Conservation (phyloP, 2,113 vertebrate species). For the Rhadina sibilatrix region DNA sequence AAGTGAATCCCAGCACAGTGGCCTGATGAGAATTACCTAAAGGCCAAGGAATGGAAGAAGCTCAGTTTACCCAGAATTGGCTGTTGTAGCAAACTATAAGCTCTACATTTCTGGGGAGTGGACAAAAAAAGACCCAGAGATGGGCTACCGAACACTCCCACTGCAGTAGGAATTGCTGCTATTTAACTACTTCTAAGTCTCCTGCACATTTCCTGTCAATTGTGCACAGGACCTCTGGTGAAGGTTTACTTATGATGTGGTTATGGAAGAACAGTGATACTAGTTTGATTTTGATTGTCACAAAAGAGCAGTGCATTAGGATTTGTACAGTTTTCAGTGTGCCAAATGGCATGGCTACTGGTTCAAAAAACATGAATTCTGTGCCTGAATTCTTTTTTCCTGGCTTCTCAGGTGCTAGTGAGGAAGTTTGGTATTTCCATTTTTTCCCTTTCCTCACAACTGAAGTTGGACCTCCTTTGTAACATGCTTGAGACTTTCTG, state of each 20-base stretch:
- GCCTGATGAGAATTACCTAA: neutral
- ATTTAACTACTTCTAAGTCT: neutral
- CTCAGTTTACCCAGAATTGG: neutral
- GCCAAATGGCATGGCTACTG: neutral
- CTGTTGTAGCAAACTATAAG: neutral
- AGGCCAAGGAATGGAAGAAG: neutral
- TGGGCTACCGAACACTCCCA: neutral
- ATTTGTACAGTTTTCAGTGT: neutral
- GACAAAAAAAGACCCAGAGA: neutral
- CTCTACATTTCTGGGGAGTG: neutral
- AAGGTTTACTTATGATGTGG: neutral
- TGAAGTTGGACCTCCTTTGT: neutral
- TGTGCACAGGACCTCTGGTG: neutral
- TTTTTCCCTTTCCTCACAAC: neutral
- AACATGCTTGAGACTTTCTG: neutral
- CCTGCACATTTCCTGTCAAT: neutral
- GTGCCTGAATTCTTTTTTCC: neutral
- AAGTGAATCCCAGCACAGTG: neutral
- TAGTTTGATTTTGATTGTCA: neutral
- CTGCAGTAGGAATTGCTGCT: neutral
- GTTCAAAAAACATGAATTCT: neutral
- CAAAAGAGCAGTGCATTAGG: neutral
- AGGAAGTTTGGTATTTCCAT: neutral
- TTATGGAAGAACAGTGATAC: neutral
- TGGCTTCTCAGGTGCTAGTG: rapidly evolving